phyloP scores from a whole-genome alignment of 2,888 invertebrate species.

The Pseudoips prasinana region DNA sequence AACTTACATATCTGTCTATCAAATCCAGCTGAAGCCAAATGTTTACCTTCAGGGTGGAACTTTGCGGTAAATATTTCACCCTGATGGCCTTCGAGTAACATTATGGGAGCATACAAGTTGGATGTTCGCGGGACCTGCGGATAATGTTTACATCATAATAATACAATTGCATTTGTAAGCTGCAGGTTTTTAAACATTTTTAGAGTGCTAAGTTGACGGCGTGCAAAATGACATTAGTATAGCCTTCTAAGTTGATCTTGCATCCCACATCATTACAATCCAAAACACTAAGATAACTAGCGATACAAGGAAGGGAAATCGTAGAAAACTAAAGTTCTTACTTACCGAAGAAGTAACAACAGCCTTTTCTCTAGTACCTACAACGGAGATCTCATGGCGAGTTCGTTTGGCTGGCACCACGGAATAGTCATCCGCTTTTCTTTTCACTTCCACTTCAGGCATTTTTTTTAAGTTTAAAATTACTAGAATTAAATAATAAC shows the following conservation, averaged over 20 bases:
- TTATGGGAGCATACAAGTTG: slow-evolving; percentile 94
- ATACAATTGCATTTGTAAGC: no score
- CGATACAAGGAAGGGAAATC: no score
- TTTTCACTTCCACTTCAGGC: slow-evolving; percentile 81
- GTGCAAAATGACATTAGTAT: no score
- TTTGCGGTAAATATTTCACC: slow-evolving; percentile 96
- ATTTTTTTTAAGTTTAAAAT: slow-evolving; percentile 34
- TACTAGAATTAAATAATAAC: background rate
- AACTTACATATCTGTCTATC: slow-evolving; percentile 97
- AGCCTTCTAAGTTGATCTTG: no score
- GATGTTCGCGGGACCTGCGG: slow-evolving; percentile 91
- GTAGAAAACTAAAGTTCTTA: no score
- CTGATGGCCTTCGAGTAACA: slow-evolving; percentile 97
- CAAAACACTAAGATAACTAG: no score
- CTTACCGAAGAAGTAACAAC: slow-evolving; percentile 87
- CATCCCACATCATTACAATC: no score
- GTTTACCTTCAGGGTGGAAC: slow-evolving; percentile 98
- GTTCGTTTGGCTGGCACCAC: slow-evolving; percentile 85
- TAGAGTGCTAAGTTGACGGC: no score
- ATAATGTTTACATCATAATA: no score
- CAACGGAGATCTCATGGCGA: slow-evolving; percentile 86
- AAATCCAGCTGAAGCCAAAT: slow-evolving; percentile 96
- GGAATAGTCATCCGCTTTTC: slow-evolving; percentile 84
- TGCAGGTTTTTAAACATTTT: no score
- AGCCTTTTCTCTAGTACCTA: slow-evolving; percentile 88